phyloP scores from a whole-genome alignment of 2,888 invertebrate species.

The Drosophila melanosoma region DNA sequence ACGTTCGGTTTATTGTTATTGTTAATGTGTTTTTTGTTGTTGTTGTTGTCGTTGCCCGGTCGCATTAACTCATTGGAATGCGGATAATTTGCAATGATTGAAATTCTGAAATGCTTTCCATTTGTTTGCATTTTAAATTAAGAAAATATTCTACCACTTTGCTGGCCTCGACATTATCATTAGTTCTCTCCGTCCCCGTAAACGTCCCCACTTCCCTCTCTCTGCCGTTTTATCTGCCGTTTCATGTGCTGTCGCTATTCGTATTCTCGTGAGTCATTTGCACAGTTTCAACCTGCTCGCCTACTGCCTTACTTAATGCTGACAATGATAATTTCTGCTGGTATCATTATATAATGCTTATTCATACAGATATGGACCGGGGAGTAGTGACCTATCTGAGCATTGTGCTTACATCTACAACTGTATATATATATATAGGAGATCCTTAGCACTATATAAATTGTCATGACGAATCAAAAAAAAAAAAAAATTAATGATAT shows the following conservation, averaged over 20 bases:
- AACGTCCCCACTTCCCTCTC: background rate
- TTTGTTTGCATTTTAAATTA: slow-evolving; percentile 75
- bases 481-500: background rate
- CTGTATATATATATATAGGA: background rate
- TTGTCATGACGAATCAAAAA: background rate
- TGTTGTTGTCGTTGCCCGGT: slow-evolving; percentile 45
- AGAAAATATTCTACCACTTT: slow-evolving; percentile 36
- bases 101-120: slow-evolving; percentile 71
- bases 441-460: background rate
- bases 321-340: slow-evolving; percentile 40
- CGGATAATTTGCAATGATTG: slow-evolving; percentile 77
- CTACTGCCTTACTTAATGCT: slow-evolving; percentile 60
- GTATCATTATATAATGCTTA: slow-evolving; percentile 49
- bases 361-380: slow-evolving; percentile 1
- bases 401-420: background rate
- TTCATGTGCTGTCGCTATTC: slow-evolving; percentile 2
- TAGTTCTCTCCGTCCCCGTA: too few relatives aligned
- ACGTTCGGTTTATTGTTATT: slow-evolving; percentile 30
- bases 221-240: background rate
- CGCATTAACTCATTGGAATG: slow-evolving; percentile 66
- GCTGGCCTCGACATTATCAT: slow-evolving; percentile 21
- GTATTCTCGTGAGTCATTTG: slow-evolving; percentile 49
- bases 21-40: slow-evolving; percentile 6
- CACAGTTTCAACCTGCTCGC: slow-evolving; percentile 52
- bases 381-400: slow-evolving; percentile 26